Conservation (phyloP, 1,140 invertebrate genomes). For the Armadillidium nasatum region DNA sequence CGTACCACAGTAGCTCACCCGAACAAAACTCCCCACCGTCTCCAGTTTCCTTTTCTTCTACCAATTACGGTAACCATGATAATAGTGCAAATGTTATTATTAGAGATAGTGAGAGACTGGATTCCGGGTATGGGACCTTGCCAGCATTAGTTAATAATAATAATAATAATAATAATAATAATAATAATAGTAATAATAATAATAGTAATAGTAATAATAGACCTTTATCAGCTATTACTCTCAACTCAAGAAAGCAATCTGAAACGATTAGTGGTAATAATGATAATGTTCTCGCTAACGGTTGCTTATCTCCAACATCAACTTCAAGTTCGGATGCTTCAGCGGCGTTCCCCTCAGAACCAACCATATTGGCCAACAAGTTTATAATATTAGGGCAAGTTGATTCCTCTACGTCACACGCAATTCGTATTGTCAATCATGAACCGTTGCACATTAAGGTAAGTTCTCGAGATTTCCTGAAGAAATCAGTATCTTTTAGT, state of each 20-base stretch:
- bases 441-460: neutral
- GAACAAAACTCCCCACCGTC: neutral
- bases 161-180: neutral
- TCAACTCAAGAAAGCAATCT: neutral
- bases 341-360: neutral
- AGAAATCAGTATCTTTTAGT: too few relatives aligned
- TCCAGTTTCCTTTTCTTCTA: neutral
- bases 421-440: neutral
- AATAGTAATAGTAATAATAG: neutral
- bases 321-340: neutral
- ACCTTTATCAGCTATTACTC: neutral
- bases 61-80: neutral
- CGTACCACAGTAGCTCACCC: neutral
- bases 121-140: neutral
- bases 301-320: neutral
- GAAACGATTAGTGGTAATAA: neutral
- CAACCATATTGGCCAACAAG: neutral
- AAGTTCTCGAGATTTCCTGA: neutral
- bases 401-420: neutral
- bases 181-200: neutral
- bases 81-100: neutral
- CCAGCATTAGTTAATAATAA: conserved; percentile 1
- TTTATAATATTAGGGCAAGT: neutral
- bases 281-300: neutral
- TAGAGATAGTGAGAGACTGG: neutral